These are phyloP conservation scores for Zosterops pallidus DNA, from an alignment of 2,113 vertebrate species.

Conservation along the genomic window DNA sequence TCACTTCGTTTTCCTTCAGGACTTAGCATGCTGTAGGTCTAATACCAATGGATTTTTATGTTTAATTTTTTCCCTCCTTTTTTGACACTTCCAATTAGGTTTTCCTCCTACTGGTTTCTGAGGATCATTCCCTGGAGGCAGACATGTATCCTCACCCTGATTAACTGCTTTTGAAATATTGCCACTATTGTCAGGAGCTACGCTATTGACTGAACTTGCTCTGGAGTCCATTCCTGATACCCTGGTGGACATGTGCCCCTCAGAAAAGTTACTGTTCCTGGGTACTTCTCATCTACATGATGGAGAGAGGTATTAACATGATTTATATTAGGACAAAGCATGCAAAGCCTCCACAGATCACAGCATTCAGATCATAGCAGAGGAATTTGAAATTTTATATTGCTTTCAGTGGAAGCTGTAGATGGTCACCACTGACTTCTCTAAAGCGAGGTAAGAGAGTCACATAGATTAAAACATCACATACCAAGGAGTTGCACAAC, in stretches of 20 bases:
- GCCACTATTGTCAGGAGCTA: neutral
- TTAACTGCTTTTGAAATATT: constrained; percentile 39
- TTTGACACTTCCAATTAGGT: constrained; percentile 48
- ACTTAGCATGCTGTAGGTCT: neutral
- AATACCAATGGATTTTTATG: neutral
- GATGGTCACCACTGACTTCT: neutral
- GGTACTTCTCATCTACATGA: neutral
- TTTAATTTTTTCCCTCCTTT: neutral
- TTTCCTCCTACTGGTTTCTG: constrained; percentile 15
- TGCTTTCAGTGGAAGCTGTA: neutral
- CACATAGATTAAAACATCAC: neutral
- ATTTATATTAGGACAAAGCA: neutral
- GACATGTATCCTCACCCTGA: neutral
- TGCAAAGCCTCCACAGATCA: neutral
- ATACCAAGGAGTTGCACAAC: neutral
- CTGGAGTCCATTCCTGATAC: neutral
- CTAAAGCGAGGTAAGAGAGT: neutral
- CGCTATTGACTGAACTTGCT: neutral
- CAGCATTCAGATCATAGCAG: neutral
- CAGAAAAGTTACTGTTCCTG: neutral
- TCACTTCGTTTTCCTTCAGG: neutral
- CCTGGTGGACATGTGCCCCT: neutral
- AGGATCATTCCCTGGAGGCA: constrained; percentile 35
- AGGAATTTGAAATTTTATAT: neutral
- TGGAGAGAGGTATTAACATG: neutral